Percentiles rank a stretch among this genome's conserved stretches.
Evolutionary conservation across 2,113 vertebrate genomes (phyloP).

Genomic region (Charina bottae): DNA sequence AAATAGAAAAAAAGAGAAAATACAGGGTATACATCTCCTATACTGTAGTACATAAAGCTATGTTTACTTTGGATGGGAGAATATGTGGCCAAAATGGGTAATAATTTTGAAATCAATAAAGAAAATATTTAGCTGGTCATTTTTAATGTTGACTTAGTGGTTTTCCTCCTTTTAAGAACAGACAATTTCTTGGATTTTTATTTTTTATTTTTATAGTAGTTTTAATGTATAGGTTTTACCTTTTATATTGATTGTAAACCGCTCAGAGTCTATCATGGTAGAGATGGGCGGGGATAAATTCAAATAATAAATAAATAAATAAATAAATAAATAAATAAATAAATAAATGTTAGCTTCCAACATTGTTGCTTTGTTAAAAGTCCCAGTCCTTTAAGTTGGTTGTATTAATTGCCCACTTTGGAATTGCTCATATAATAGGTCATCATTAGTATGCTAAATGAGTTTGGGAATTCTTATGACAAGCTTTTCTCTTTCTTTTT

Average conservation of each 20-base stretch:
- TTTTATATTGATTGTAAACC: no score
- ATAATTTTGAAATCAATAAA: not conserved
- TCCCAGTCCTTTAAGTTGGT: not conserved
- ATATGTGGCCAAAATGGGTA: not conserved
- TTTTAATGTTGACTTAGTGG: no score
- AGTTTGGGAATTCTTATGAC: not conserved
- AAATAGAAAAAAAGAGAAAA: not conserved
- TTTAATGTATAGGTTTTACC: no score
- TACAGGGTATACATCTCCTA: not conserved
- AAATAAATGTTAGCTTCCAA: no score
- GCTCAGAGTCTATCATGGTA: no score
- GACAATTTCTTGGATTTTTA: no score
- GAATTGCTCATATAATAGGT: no score
- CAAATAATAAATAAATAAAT: no score
- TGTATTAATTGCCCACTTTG: not conserved
- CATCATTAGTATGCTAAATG: not conserved
- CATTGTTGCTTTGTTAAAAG: not conserved
- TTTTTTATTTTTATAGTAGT: no score
- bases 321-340: no score
- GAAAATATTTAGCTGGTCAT: not conserved
- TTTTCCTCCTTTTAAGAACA: no score
- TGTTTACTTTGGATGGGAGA: not conserved
- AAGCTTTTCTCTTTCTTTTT: not conserved
- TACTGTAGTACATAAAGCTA: not conserved
- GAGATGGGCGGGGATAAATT: no score